Conservation (phyloP, 37 sponge, comb jelly and placozoan species). For the Theonella swinhoei region DNA sequence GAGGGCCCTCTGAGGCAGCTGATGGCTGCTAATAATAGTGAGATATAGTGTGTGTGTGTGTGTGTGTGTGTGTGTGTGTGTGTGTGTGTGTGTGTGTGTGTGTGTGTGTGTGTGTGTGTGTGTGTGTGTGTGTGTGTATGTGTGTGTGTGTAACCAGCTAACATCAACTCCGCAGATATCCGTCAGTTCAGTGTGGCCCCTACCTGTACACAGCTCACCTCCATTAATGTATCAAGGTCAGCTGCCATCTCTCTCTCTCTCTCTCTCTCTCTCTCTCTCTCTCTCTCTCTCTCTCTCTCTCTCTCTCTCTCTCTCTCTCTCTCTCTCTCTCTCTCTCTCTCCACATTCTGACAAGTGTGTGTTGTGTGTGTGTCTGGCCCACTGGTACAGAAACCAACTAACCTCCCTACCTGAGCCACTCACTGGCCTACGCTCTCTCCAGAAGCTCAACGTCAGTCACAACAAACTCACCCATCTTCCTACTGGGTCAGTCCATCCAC, state of each 20-base stretch:
- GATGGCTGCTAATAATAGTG: conserved; percentile 72
- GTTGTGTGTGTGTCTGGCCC: no score
- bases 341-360: no score
- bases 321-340: background rate
- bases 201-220: conserved; percentile 28
- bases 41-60: no score
- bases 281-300: background rate
- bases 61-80: background rate
- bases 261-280: background rate
- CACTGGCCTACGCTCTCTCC: conserved; percentile 30
- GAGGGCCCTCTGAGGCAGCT: conserved; percentile 55
- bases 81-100: background rate
- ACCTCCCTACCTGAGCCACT: conserved; percentile 65
- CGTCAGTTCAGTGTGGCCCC: conserved; percentile 15
- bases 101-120: background rate
- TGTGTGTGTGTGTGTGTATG: no score
- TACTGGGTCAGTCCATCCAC: conserved; percentile 24
- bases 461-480: conserved; percentile 77
- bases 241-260: background rate
- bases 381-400: conserved; percentile 56
- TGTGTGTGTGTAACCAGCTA: no score
- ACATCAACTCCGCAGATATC: conserved; percentile 30
- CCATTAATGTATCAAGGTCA: conserved; percentile 59
- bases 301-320: background rate
- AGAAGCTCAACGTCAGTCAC: conserved; percentile 61